Evolutionary conservation across 2,113 vertebrate genomes (phyloP), one percentile per base, ranked within the genome.

Genomic region (Melanerpes aurifrons): DNA sequence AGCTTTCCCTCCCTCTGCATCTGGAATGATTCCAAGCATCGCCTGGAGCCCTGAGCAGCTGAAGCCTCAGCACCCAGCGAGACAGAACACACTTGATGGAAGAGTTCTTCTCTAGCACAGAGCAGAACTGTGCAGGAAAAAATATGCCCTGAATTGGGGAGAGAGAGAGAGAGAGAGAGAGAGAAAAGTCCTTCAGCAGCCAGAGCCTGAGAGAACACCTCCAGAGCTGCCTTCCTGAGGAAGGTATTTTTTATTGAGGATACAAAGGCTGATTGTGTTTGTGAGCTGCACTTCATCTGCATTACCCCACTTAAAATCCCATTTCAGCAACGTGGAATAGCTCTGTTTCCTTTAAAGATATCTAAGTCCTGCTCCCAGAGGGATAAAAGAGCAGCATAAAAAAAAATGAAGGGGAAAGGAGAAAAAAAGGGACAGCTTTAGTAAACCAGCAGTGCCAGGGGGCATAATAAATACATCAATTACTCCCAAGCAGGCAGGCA

Each of bases 381-480:
- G 93, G 76, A 93, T 93, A 73, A 94, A 93, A 89, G 79, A 92
- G 75, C 85, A 89, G 59, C 56, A 73, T 73, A 6, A 15, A 45
- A 45, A 45, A 45, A 45, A 45, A 15, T 15, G 15, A 45, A 45
- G 15, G 15, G 43, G 15, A 43, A 43, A 17, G 35, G 35, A 73
- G 91, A 94, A 90, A 82, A 26, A 90, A 82, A 26, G 15, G 69
- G 87, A 93, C 92, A 92, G 84, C 62, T 91, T 94, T 91, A 95
- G 92, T 95, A 91, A 95, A 96, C 92, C 93, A 95, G 94, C 82
- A 76, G 74, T 92, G 90, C 95, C 83, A 82, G 64, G 79, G 87
- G 96, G 87, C 78, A 85, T 85, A 89, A 96, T 94, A 95, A 94
- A 96, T 92, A 61, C 90, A 94, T 93, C 90, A 95, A 95, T 95